Evolutionary conservation across 1,140 invertebrate genomes (phyloP), one percentile per base, ranked within the genome.

Genomic region (Aleiodes sp.): DNA sequence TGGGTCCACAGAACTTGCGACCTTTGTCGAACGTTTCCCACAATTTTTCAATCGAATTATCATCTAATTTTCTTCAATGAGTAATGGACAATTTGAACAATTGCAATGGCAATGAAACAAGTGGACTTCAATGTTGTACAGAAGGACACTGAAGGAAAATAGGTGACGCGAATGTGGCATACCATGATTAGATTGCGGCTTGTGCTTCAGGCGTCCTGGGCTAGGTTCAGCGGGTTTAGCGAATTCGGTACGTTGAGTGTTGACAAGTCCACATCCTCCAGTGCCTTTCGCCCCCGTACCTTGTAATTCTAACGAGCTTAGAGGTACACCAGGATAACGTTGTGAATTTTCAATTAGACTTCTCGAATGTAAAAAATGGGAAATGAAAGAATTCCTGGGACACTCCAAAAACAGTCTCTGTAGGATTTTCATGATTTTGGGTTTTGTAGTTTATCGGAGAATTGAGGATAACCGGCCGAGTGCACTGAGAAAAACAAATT

Each of bases 171-270:
- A 80, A 78, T 82, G 78, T 76, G 82, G 81, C 77, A 71, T 73
- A 75, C 80, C 81, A 76, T 77, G 78, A 83, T 83, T 81, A 81
- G 77, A 82, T 82, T 82, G 81, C 70, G 79, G 80, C 73, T 75
- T 79, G 81, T 80, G 76, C 74, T 76, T 59, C 73, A 78, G 78
- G 74, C 77, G 73, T 80, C 46, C 21, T 21, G 16, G 75, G 78
- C 75, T 77, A 79, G 75, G 76, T 79, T 79, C 78, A 80, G 75
- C 76, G 73, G 77, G 77, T 78, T 82, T 81, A 80, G 78, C 75
- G 76, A 80, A 81, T 81, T 79, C 78, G 72, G 78, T 80, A 65
- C 71, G 77, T 81, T 80, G 79, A 80, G 78, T 77, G 81, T 80
- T 81, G 80, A 81, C 80, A 80, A 81, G 76, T 82, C 77, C 76